These are phyloP conservation scores for Conchocele bisecta DNA, from an alignment of 2,888 invertebrate genomes.

Conservation along the genomic window DNA sequence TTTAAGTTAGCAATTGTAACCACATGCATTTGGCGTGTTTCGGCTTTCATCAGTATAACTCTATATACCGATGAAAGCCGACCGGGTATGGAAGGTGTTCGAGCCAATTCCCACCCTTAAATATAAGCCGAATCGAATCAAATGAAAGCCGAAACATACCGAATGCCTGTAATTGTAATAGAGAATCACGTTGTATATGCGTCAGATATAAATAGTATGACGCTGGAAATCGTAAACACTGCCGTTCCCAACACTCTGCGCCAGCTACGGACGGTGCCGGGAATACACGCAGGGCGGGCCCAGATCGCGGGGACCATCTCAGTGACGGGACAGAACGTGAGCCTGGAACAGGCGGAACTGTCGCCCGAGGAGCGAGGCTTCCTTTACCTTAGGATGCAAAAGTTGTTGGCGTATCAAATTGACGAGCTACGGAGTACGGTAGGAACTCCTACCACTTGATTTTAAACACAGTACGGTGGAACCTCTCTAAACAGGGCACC, in stretches of 20 bases:
- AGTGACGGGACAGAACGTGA: conserved; percentile 40
- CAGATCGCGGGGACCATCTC: conserved; percentile 36
- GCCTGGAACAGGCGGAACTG: conserved; percentile 7
- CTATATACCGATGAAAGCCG: too few relatives aligned
- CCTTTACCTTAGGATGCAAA: conserved; percentile 42
- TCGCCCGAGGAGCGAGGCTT: conserved; percentile 43
- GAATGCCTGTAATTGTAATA: too few relatives aligned
- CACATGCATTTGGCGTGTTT: too few relatives aligned
- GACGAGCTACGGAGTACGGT: conserved; percentile 12
- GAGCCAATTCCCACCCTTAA: too few relatives aligned
- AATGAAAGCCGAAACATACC: too few relatives aligned
- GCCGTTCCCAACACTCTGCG: conserved; percentile 39
- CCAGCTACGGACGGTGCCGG: conserved; percentile 17
- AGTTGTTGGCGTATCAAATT: conserved; percentile 13
- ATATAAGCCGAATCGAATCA: too few relatives aligned
- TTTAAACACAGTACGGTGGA: too few relatives aligned
- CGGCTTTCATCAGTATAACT: too few relatives aligned
- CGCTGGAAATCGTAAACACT: conserved; percentile 32
- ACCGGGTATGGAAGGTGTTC: too few relatives aligned
- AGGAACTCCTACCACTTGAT: neutral
- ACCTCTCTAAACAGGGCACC: too few relatives aligned
- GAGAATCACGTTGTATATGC: too few relatives aligned
- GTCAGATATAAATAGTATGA: conserved; percentile 44
- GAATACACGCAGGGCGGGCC: conserved; percentile 2
- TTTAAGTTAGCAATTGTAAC: too few relatives aligned